phyloP scores from a whole-genome alignment of 2,797 vertebrate species.

The Pterois miles region DNA sequence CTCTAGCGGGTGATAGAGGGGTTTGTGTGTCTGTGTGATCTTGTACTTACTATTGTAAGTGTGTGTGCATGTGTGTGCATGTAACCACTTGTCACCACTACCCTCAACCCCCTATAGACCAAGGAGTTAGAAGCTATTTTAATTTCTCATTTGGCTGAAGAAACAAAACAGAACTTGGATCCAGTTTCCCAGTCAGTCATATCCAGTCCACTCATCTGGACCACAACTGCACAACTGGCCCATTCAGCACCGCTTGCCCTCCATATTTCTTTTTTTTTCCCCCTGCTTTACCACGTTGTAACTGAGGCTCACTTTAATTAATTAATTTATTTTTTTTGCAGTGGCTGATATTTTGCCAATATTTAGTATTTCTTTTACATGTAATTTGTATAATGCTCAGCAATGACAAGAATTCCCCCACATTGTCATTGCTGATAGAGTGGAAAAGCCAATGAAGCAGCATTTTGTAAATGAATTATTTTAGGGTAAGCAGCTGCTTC shows the following conservation, averaged over 20 bases:
- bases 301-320: not conserved
- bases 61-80: constrained; percentile 2
- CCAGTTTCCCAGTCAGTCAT: constrained; percentile 62
- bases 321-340: not conserved
- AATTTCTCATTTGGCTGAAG: constrained; percentile 57
- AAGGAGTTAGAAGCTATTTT: constrained; percentile 58
- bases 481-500: not conserved
- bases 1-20: not conserved
- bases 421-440: not conserved
- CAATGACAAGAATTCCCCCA: not conserved
- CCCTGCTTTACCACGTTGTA: constrained; percentile 9
- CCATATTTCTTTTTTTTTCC: not conserved
- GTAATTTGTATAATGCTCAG: not conserved
- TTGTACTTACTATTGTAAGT: not conserved
- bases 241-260: constrained; percentile 35
- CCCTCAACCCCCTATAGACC: constrained; percentile 37
- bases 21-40: constrained; percentile 23
- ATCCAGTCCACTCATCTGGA: constrained; percentile 42
- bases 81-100: constrained; percentile 43
- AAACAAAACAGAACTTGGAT: constrained; percentile 60
- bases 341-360: not conserved
- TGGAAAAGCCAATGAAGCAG: not conserved
- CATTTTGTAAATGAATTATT: not conserved
- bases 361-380: not conserved
- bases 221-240: constrained; percentile 40